Evolutionary conservation across 1,140 invertebrate species (phyloP).

Genomic region (Hycleus cichorii): DNA sequence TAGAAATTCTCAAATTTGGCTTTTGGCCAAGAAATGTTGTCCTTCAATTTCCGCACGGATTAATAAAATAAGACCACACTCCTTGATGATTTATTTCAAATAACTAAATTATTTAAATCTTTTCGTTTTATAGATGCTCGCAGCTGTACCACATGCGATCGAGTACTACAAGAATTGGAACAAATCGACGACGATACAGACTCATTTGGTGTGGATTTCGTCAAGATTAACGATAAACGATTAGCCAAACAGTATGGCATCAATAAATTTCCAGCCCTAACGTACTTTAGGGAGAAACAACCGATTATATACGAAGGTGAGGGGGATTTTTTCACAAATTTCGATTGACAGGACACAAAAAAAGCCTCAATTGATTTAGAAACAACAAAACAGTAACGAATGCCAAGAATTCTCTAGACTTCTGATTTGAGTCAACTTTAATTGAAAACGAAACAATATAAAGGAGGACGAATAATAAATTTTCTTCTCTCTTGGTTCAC

Average conservation of each 20-base stretch:
- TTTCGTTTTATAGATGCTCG: slow-evolving; percentile 62
- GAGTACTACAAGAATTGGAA: slow-evolving; percentile 82
- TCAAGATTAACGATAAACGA: slow-evolving; percentile 93
- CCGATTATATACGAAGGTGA: slow-evolving; percentile 87
- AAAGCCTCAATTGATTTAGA: background rate
- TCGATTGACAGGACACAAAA: background rate
- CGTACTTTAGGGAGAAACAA: slow-evolving; percentile 89
- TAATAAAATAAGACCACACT: no score
- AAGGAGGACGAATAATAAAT: no score
- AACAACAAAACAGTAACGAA: no score
- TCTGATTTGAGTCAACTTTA: no score
- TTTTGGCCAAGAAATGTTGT: no score
- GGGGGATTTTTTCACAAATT: background rate
- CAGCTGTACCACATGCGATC: slow-evolving; percentile 87
- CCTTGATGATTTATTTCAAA: no score
- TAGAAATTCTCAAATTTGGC: no score
- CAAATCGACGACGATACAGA: slow-evolving; percentile 93
- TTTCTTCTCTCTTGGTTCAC: no score
- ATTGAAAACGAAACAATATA: no score
- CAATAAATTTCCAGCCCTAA: slow-evolving; percentile 87
- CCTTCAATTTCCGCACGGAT: no score
- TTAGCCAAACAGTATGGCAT: slow-evolving; percentile 91
- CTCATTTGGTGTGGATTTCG: slow-evolving; percentile 87
- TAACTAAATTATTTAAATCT: background rate
- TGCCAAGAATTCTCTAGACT: no score